phyloP scores from a whole-genome alignment of 2,113 vertebrate genomes.

The Cavia aperea region DNA sequence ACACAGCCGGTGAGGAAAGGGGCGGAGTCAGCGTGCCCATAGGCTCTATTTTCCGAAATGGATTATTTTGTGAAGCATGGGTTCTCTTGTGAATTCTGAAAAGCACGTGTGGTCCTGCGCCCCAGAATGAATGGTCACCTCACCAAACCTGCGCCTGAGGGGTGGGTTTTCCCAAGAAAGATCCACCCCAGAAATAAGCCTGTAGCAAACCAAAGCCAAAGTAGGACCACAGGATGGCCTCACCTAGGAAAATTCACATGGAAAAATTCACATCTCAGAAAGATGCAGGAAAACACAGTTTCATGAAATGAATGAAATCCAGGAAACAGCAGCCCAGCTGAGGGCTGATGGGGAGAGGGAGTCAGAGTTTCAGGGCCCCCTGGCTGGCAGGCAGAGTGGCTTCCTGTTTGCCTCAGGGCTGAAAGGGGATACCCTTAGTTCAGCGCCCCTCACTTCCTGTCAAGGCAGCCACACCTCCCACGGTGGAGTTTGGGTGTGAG shows the following conservation, averaged over 20 bases:
- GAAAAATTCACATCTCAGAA: background rate
- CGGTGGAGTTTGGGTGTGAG: background rate
- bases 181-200: background rate
- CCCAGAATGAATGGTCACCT: too few relatives aligned
- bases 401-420: background rate
- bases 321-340: background rate
- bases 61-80: background rate
- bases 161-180: background rate
- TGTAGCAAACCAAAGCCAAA: background rate
- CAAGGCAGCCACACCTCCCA: background rate
- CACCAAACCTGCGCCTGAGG: background rate
- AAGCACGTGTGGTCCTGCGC: background rate
- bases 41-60: background rate
- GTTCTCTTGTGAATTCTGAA: background rate
- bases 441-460: background rate
- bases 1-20: background rate
- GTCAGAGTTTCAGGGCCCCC: background rate
- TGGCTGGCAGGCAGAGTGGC: background rate
- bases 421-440: background rate
- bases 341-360: background rate
- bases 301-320: background rate
- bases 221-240: background rate
- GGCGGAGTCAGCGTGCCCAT: background rate
- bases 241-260: background rate
- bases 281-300: background rate